Evolutionary conservation across 1,140 invertebrate genomes (phyloP).

Genomic region (Phenacoccus solenopsis): DNA sequence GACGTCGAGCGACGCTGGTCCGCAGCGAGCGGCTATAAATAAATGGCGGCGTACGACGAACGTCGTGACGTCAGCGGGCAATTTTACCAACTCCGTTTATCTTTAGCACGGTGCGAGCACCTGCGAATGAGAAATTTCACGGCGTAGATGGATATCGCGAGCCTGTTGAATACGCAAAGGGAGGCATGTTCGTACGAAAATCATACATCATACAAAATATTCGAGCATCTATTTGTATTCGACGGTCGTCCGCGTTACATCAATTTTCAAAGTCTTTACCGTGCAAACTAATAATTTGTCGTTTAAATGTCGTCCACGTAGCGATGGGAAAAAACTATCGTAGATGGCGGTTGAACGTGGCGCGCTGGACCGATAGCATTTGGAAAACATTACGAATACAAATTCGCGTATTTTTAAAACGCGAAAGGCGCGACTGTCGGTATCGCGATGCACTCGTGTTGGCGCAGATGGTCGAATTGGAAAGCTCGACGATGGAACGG

Average conservation of each 20-base stretch:
- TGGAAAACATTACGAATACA: neutral
- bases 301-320: conserved; percentile 9
- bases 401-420: neutral
- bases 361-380: neutral
- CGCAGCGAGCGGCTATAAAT: neutral
- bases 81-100: neutral
- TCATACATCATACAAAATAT: neutral
- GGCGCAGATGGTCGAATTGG: too few species aligned
- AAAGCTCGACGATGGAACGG: too few species aligned
- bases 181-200: neutral
- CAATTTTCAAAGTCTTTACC: conserved; percentile 7
- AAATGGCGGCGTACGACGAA: neutral
- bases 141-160: neutral
- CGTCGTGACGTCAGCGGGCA: neutral
- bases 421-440: too few species aligned
- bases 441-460: too few species aligned
- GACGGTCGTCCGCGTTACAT: neutral
- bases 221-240: neutral
- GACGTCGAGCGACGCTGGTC: neutral
- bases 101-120: neutral
- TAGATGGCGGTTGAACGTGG: neutral
- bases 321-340: neutral
- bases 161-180: too few species aligned
- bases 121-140: neutral
- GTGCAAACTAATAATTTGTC: conserved; percentile 2